Base-by-base conservation (phyloP, 2,888 invertebrate genomes). In the Scaptomyza reducta region DNA sequence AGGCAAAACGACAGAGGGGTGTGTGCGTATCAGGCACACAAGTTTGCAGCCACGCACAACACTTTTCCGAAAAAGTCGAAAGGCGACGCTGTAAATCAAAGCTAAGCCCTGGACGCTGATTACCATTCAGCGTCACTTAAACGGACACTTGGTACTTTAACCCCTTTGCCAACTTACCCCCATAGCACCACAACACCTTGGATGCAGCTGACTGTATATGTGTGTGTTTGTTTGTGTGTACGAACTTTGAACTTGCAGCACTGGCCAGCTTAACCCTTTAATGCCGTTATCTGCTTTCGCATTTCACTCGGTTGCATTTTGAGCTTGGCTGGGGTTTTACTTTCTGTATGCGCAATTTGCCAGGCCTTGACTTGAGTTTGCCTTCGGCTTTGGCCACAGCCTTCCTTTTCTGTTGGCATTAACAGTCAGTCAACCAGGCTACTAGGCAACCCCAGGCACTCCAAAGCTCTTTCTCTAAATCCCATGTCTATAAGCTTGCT, bases 281-380 rank as follows among this genome's bases (percentile, higher is more conserved):
- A 87, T 75, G 66, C 83, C 79, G 65, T 84, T 84, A 84, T 84
- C 83, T 77, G 75, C 82, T 74, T 83, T 86, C 63, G 50, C 87
- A 84, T 87, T 84, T 87, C 83, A 87, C 85, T 84, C 70, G 73
- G 72, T 57, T 81, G 73, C 77, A 74, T 77, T 77, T 64, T 47
- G 49, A 60, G 68, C 79, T 70, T 65, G 61, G 35, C 62, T 66
- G 31, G 41, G 63, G 47, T 47, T 76, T 72, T 63, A 46, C 70
- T 53, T 51, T 50, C 42, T 66, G 81, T 81, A 69, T 65, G 68
- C 59, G 49, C 56, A 72, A 69, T 82, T 65, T 38, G 27, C 42
- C 53, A 55, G 54, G 61, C 58, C 63, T 69, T 55, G 65, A 55
- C 57, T 53, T 55, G 50, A 55, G 58, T 61, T 57, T 42, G 79